Evolutionary conservation across 2,888 invertebrate genomes (phyloP).

Genomic region (Pomacea canaliculata): DNA sequence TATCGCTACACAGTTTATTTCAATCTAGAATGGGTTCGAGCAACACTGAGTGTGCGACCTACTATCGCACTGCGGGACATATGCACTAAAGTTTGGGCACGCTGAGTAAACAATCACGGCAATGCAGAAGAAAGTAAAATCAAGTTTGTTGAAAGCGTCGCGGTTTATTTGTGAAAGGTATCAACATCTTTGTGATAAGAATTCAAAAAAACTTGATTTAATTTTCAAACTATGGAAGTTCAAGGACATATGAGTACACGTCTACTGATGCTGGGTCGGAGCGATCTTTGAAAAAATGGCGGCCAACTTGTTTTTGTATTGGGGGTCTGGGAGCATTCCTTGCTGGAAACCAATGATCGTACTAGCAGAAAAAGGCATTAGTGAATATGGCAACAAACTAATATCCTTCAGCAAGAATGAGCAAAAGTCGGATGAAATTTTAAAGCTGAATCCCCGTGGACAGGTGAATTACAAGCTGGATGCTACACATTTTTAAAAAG

Average conservation of each 20-base stretch:
- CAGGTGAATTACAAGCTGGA: conserved; percentile 38
- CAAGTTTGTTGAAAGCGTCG: background rate
- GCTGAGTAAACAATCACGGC: no score
- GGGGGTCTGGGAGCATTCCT: conserved; percentile 60
- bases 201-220: no score
- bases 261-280: background rate
- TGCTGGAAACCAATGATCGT: conserved; percentile 54
- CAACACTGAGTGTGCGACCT: no score
- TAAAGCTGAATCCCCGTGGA: conserved; percentile 55
- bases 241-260: no score
- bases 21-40: no score
- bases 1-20: no score
- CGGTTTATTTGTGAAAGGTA: background rate
- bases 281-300: conserved; percentile 8
- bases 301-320: conserved; percentile 47
- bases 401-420: conserved; percentile 52
- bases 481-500: no score
- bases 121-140: background rate
- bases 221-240: no score
- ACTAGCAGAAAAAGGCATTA: conserved; percentile 54
- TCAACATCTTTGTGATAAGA: background rate
- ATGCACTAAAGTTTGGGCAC: no score
- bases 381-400: conserved; percentile 41
- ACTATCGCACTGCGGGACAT: no score
- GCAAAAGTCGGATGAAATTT: conserved; percentile 49